A percentile compares a stretch with the other conserved stretches of the same genome.
phyloP scores from a whole-genome alignment of 2,113 vertebrate species.

The Tychaedon coryphoeus region DNA sequence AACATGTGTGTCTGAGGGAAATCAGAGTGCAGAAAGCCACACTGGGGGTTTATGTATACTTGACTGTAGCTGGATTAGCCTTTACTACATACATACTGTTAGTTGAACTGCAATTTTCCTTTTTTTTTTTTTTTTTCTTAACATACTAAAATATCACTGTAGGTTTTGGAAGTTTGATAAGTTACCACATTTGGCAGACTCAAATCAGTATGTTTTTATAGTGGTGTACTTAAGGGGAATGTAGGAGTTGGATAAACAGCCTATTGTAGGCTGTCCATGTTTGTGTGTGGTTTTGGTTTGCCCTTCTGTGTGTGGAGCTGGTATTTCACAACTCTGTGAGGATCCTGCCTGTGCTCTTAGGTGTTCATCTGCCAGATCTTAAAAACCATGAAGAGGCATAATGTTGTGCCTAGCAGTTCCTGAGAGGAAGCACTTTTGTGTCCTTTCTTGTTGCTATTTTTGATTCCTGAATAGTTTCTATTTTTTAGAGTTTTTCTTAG shows the following conservation, averaged over 20 bases:
- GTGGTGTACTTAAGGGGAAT: background rate
- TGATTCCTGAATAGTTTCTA: background rate
- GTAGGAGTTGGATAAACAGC: background rate
- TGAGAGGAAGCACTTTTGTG: background rate
- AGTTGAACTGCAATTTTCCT: background rate
- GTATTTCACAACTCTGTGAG: background rate
- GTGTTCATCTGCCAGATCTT: background rate
- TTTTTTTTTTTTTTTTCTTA: background rate
- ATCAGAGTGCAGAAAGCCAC: background rate
- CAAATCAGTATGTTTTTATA: background rate
- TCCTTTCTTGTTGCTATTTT: background rate
- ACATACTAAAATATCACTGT: background rate
- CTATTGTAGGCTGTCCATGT: background rate
- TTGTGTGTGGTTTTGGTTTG: background rate
- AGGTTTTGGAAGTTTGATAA: background rate
- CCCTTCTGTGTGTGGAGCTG: background rate
- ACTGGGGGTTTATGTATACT: fast-evolving
- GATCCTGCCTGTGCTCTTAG: background rate
- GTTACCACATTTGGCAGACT: background rate
- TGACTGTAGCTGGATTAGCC: background rate
- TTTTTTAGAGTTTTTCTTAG: background rate
- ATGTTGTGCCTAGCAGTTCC: background rate
- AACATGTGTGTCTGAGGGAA: background rate
- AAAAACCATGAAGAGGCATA: background rate
- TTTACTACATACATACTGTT: background rate